phyloP scores from a whole-genome alignment of 2,888 invertebrate species.

The Pandemis cinnamomeana region DNA sequence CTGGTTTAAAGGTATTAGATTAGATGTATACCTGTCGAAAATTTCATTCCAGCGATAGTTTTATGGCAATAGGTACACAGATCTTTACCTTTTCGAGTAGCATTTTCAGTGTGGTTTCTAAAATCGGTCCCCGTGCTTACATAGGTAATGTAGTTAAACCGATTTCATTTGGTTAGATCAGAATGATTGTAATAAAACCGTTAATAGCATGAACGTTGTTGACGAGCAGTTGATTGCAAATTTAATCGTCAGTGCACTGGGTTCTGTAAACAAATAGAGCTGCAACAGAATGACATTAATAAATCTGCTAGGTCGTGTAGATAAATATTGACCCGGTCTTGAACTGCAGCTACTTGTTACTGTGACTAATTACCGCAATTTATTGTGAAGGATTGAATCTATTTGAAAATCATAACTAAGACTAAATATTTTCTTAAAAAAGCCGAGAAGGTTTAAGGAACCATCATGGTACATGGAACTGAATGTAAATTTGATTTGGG shows the following conservation, averaged over 20 bases:
- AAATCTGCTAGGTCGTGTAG: constrained; percentile 65
- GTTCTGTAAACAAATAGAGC: constrained; percentile 55
- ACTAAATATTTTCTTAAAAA: neutral
- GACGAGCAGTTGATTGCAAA: constrained; percentile 24
- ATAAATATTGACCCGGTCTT: constrained; percentile 58
- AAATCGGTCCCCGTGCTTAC: too few species aligned
- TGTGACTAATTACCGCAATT: constrained; percentile 24
- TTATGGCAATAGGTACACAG: too few species aligned
- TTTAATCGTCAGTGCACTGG: constrained; percentile 42
- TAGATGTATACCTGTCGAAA: too few species aligned
- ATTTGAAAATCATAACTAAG: neutral
- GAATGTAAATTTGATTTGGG: too few species aligned
- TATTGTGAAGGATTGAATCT: constrained; percentile 7
- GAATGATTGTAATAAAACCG: neutral
- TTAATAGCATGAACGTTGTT: constrained; percentile 9
- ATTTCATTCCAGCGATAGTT: too few species aligned
- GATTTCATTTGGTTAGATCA: neutral
- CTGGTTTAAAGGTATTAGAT: too few species aligned
- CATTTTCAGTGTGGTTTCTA: too few species aligned
- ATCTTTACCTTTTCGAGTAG: too few species aligned
- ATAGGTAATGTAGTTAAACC: neutral
- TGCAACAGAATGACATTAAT: constrained; percentile 63
- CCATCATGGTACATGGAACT: too few species aligned
- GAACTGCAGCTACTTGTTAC: constrained; percentile 46
- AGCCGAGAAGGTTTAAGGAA: too few species aligned